phyloP scores from a whole-genome alignment of 2,797 vertebrate species.

The Pangasius macronema region DNA sequence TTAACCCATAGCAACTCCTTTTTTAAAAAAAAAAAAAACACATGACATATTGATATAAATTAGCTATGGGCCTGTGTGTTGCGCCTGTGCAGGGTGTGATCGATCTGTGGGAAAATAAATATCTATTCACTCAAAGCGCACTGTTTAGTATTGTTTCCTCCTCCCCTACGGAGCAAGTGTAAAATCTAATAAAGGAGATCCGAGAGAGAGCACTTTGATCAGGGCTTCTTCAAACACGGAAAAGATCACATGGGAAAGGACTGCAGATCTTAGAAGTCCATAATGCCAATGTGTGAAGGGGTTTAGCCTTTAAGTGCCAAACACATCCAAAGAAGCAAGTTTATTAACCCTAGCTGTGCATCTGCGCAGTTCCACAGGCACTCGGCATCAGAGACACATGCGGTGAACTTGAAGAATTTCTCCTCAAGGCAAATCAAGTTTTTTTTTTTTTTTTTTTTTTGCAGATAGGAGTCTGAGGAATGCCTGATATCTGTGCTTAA shows the following conservation, averaged over 20 bases:
- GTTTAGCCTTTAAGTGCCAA: conserved; percentile 51
- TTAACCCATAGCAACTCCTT: conserved; percentile 26
- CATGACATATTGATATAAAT: conserved; percentile 62
- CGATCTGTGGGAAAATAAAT: conserved; percentile 70
- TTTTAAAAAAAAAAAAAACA: conserved; percentile 4
- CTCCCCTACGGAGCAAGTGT: conserved; percentile 72
- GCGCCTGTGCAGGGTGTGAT: conserved; percentile 63
- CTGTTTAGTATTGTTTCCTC: conserved; percentile 73
- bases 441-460: conserved; percentile 28
- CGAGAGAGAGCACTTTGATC: conserved; percentile 78
- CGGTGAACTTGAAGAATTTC: conserved; percentile 70
- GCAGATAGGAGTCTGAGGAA: conserved; percentile 50
- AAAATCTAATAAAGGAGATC: conserved; percentile 81
- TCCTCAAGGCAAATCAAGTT: conserved; percentile 68
- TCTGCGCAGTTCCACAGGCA: conserved; percentile 62
- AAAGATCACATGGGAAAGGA: conserved; percentile 70
- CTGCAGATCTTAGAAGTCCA: conserved; percentile 50
- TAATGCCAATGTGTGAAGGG: conserved; percentile 37
- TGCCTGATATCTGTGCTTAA: conserved; percentile 1
- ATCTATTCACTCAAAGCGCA: conserved; percentile 75
- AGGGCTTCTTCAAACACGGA: conserved; percentile 77
- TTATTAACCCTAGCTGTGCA: conserved; percentile 70
- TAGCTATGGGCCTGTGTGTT: conserved; percentile 53
- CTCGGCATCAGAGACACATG: conserved; percentile 81
- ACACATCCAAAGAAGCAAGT: conserved; percentile 69